phyloP scores from a whole-genome alignment of 2,113 vertebrate genomes.

The Lophochroa leadbeateri region DNA sequence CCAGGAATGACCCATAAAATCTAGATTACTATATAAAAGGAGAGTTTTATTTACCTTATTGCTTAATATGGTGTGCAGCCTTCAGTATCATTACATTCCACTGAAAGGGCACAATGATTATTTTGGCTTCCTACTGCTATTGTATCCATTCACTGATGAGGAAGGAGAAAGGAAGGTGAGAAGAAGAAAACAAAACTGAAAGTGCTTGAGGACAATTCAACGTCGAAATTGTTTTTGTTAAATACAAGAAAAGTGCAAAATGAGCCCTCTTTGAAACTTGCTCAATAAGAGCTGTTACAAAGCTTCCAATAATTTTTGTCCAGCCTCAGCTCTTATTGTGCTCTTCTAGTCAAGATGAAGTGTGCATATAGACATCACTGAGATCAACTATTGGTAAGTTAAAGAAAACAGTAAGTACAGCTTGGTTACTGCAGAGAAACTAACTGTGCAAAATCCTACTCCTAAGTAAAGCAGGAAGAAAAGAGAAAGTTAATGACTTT shows the following conservation, averaged over 20 bases:
- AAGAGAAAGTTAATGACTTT: neutral
- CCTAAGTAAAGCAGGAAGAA: neutral
- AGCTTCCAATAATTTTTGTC: neutral
- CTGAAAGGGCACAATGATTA: neutral
- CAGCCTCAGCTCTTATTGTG: neutral
- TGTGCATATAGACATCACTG: neutral
- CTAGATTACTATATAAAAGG: neutral
- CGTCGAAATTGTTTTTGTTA: neutral
- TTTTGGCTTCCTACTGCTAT: neutral
- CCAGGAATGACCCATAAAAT: neutral
- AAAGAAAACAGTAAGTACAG: neutral
- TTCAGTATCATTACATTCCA: neutral
- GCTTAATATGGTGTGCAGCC: neutral
- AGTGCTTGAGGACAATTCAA: conserved; percentile 16
- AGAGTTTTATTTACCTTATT: neutral
- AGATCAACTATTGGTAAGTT: neutral
- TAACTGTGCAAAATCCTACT: neutral
- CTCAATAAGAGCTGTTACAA: neutral
- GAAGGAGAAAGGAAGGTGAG: neutral
- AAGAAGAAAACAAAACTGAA: conserved; percentile 13
- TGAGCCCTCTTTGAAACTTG: neutral
- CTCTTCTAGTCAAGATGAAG: neutral
- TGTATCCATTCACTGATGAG: neutral
- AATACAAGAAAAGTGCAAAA: conserved; percentile 16
- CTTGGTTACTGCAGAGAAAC: neutral